Evolutionary conservation across 2,888 invertebrate species (phyloP).

Genomic region (Toxonevra muliebris): DNA sequence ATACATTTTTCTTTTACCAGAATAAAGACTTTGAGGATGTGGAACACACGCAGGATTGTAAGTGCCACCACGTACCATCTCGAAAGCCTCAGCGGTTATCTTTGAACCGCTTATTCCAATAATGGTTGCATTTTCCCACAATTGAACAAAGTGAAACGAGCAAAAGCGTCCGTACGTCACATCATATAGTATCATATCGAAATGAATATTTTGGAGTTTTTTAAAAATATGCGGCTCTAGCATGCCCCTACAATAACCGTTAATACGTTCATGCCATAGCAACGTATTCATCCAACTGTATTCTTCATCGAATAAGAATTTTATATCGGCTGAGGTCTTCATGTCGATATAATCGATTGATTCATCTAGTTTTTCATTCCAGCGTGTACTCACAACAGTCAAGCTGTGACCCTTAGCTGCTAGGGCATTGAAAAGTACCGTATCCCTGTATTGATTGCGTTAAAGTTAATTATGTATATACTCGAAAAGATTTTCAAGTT

Average conservation of each 20-base stretch:
- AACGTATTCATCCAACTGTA: conserved; percentile 26
- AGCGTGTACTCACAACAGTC: conserved; percentile 36
- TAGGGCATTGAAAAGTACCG: conserved; percentile 41
- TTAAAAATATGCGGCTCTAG: conserved; percentile 5
- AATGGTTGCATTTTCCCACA: conserved; percentile 56
- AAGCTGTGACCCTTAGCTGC: conserved; percentile 42
- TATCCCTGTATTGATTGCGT: conserved; percentile 29
- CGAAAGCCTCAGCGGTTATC: conserved; percentile 37
- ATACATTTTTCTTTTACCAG: conserved; percentile 35
- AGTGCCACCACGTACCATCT: conserved; percentile 40
- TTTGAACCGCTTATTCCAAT: conserved; percentile 46
- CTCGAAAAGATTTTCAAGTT: not conserved
- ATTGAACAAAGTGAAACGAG: conserved; percentile 53
- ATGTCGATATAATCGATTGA: not conserved
- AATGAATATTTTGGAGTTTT: conserved; percentile 35
- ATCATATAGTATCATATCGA: conserved; percentile 56
- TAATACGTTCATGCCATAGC: conserved; percentile 46
- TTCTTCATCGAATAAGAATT: not conserved
- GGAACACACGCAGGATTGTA: conserved; percentile 39
- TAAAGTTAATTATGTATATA: too few species aligned
- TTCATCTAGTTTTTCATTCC: conserved; percentile 13
- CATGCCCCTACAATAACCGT: conserved; percentile 41
- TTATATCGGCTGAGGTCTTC: conserved; percentile 5
- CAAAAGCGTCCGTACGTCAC: conserved; percentile 51
- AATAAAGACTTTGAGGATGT: conserved; percentile 39